Evolutionary conservation across 1,140 invertebrate genomes (phyloP), one percentile per base, ranked within the genome.

Genomic region (Hermatobates lingyangjiaoensis): DNA sequence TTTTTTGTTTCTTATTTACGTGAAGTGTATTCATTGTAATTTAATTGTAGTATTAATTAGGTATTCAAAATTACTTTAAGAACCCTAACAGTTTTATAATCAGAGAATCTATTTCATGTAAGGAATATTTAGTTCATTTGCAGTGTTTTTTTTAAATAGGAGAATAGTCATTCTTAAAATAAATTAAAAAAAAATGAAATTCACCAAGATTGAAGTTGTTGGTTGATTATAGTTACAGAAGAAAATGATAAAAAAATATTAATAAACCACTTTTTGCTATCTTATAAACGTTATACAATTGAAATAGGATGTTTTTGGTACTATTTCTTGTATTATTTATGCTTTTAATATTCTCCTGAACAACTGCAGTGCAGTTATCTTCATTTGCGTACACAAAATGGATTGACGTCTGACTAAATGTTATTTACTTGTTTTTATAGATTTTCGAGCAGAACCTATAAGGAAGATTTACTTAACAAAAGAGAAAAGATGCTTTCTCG

Each of bases 401-500:
- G n/a, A n/a, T n/a, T n/a, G n/a, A n/a, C n/a, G n/a, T n/a, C n/a
- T n/a, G n/a, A n/a, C n/a, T n/a, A n/a, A n/a, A n/a, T n/a, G n/a
- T n/a, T n/a, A n/a, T n/a, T n/a, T n/a, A n/a, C n/a, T n/a, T n/a
- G n/a, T n/a, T 50, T 57, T 59, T 61, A 15, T 44, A 68, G 67
- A 50, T 62, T 71, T 48, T 54, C 64, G 27, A 61, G 64, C 54
- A 57, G 67, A 55, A 54, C 60, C 14, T 63, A 64, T 49, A 61
- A 67, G 55, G 71, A 54, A 67, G 64, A 46, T 53, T 57, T 54
- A 58, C 66, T 59, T 51, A 67, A 65, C 56, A 59, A 63, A 61
- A 66, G 65, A 58, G 65, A 59, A 58, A 69, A 64, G 28, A 71
- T 68, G 64, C 59, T 86, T 45, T 78, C 80, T 39, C 71, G 75